phyloP scores from a whole-genome alignment of 2,797 vertebrate species.

The Adrianichthys oophorus region DNA sequence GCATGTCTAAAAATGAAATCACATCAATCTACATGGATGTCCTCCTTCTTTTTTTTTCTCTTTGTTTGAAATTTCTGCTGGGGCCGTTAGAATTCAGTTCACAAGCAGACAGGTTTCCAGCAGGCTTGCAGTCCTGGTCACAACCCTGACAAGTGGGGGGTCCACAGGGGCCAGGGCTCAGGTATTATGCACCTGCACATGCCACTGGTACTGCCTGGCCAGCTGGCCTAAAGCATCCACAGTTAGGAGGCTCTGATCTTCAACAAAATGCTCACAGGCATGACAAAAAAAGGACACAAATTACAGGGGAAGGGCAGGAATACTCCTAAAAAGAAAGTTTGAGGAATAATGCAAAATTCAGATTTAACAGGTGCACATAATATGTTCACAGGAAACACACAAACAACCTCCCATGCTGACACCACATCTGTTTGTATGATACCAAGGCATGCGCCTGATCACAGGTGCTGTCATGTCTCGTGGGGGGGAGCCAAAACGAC shows the following conservation, averaged over 20 bases:
- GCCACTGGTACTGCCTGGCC: conserved; percentile 24
- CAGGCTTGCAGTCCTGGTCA: conserved; percentile 44
- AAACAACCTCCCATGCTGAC: conserved; percentile 54
- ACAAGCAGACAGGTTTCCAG: conserved; percentile 49
- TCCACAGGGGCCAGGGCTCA: conserved; percentile 43
- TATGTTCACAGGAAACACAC: not conserved
- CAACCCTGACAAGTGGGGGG: conserved; percentile 43
- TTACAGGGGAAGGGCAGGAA: not conserved
- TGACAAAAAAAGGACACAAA: conserved; percentile 8
- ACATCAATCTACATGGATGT: no score
- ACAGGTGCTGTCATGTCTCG: conserved; percentile 56
- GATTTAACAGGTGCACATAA: conserved; percentile 9
- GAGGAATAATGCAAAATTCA: not conserved
- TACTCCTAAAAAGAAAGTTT: no score
- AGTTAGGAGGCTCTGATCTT: not conserved
- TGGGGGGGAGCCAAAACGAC: conserved; percentile 49
- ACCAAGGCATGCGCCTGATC: conserved; percentile 57
- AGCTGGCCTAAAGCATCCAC: conserved; percentile 18
- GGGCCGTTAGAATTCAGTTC: conserved; percentile 60
- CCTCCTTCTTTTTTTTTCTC: conserved; percentile 13
- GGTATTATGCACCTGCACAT: conserved; percentile 41
- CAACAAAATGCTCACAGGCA: conserved; percentile 1
- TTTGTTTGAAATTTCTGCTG: conserved; percentile 20
- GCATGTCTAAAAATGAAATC: no score
- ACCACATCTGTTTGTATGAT: conserved; percentile 62